phyloP scores from a whole-genome alignment of 1,140 invertebrate genomes.

The Temnothorax nylanderi region DNA sequence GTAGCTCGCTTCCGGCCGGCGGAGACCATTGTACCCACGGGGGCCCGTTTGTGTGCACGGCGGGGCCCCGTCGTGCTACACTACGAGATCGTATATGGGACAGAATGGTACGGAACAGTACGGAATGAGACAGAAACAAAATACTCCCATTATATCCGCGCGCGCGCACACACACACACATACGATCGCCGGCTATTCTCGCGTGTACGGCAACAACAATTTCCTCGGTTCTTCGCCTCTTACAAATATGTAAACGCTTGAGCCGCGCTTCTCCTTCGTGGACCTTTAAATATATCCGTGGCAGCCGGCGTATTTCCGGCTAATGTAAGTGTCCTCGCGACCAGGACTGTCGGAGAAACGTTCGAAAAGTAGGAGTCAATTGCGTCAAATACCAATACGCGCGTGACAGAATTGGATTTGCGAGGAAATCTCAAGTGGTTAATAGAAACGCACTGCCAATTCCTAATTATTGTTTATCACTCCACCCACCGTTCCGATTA shows the following conservation, averaged over 20 bases:
- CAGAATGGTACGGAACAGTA: conserved; percentile 32
- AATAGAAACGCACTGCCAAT: neutral
- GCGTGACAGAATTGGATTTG: neutral
- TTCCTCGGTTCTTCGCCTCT: neutral
- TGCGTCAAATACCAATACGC: neutral
- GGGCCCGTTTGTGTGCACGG: conserved; percentile 20
- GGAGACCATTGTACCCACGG: conserved; percentile 68
- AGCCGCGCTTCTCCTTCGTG: conserved; percentile 10
- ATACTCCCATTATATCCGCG: conserved; percentile 31
- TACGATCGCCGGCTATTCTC: neutral
- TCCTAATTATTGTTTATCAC: neutral
- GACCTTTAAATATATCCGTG: conserved; percentile 24
- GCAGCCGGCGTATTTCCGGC: conserved; percentile 24
- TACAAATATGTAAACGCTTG: conserved; percentile 52
- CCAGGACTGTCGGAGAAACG: neutral
- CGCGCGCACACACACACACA: neutral
- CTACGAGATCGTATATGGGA: conserved; percentile 56
- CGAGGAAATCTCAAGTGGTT: neutral
- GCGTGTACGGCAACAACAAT: neutral
- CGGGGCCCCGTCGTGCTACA: conserved; percentile 32
- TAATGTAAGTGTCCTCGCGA: neutral
- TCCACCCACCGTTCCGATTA: too few species aligned
- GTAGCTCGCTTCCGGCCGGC: conserved; percentile 83
- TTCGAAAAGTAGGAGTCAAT: neutral
- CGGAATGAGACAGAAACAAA: conserved; percentile 36